phyloP scores from a whole-genome alignment of 1,140 invertebrate species.

The Drosophila arawakana region DNA sequence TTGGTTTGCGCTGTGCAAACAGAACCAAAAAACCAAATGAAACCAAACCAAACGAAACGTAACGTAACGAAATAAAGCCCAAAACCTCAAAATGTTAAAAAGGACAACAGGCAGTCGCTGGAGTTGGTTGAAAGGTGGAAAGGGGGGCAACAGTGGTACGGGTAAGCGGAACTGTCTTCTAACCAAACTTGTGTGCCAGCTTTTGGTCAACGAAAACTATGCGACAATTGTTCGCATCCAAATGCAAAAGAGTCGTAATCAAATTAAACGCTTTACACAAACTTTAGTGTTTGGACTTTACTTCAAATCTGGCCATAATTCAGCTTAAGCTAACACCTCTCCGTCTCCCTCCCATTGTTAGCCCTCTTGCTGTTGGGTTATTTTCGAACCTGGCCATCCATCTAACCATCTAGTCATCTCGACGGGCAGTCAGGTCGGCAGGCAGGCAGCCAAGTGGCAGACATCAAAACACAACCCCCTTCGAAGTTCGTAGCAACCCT shows the following conservation, averaged over 20 bases:
- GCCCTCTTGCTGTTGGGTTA: slow-evolving; percentile 39
- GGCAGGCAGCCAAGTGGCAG: slow-evolving; percentile 72
- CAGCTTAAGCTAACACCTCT: slow-evolving; percentile 27
- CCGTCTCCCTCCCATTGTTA: neutral
- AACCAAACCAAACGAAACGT: slow-evolving; percentile 67
- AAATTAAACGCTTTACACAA: slow-evolving; percentile 67
- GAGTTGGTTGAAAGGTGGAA: neutral
- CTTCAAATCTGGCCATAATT: slow-evolving; percentile 43
- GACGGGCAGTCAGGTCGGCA: slow-evolving; percentile 34
- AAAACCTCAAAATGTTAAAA: slow-evolving; percentile 80
- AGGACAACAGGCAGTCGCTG: slow-evolving; percentile 57
- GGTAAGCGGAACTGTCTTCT: slow-evolving; percentile 5
- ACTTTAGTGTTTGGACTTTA: slow-evolving; percentile 10
- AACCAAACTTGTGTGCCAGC: slow-evolving; percentile 68
- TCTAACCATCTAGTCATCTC: neutral
- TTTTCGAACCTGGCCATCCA: slow-evolving; percentile 46
- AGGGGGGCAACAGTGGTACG: neutral
- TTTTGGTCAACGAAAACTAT: slow-evolving; percentile 61
- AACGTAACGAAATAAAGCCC: slow-evolving; percentile 80
- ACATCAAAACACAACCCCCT: slow-evolving; percentile 76
- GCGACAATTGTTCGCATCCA: slow-evolving; percentile 54
- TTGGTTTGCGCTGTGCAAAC: slow-evolving; percentile 74
- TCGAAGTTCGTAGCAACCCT: slow-evolving; percentile 30
- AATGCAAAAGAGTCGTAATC: slow-evolving; percentile 64
- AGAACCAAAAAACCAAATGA: slow-evolving; percentile 32